Evolutionary conservation across 2,797 vertebrate species (phyloP).

Genomic region (Peromyscus nudipes): DNA sequence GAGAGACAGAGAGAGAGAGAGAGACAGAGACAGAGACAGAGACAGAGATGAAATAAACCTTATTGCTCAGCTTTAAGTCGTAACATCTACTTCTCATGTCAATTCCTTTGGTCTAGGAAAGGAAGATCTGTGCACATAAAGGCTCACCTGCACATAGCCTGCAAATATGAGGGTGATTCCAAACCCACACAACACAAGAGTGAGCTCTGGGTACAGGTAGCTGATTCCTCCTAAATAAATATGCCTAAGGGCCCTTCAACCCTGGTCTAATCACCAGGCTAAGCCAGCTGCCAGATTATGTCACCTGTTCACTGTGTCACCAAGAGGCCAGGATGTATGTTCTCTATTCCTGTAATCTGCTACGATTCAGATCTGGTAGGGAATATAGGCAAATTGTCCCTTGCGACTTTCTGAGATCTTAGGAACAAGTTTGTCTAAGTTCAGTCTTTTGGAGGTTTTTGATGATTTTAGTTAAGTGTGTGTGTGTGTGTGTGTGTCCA

Average conservation of each 20-base stretch:
- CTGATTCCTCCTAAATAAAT: background rate
- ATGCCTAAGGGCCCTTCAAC: background rate
- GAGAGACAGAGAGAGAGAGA: no score
- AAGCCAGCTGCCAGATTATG: background rate
- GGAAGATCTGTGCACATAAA: background rate
- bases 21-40: no score
- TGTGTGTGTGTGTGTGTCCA: background rate
- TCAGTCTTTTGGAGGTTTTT: background rate
- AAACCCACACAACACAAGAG: background rate
- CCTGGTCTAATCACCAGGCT: background rate
- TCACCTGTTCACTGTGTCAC: background rate
- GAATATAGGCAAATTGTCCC: background rate
- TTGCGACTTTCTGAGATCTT: background rate
- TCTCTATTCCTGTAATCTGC: background rate
- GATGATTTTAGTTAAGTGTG: background rate
- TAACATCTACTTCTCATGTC: background rate
- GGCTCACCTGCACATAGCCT: background rate
- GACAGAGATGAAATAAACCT: background rate
- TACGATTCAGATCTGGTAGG: background rate
- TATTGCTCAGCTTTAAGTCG: background rate
- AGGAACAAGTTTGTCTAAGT: slow-evolving; percentile 32
- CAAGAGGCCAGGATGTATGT: background rate
- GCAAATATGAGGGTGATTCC: background rate
- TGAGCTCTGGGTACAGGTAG: background rate
- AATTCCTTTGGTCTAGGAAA: background rate